These are phyloP conservation scores for Mylabris sibirica DNA, from an alignment of 2,888 invertebrate genomes.

Conservation along the genomic window DNA sequence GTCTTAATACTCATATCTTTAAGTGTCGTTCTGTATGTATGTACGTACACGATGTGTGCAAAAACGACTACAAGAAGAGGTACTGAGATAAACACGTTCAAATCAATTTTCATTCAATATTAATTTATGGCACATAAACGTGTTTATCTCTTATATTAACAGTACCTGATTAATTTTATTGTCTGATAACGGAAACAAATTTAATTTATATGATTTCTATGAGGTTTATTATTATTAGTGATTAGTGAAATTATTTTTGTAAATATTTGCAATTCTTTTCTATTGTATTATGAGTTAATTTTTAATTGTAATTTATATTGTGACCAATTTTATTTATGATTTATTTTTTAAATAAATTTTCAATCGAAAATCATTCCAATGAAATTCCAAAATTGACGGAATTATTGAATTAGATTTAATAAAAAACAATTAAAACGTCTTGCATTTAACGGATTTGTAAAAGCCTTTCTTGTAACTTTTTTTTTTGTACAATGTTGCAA, in stretches of 20 bases:
- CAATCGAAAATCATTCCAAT: constrained; percentile 27
- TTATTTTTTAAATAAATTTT: constrained; percentile 17
- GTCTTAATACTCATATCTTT: constrained; percentile 42
- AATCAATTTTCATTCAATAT: constrained; percentile 20
- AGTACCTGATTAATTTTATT: constrained; percentile 51
- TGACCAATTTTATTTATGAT: constrained; percentile 8
- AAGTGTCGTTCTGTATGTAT: constrained; percentile 44
- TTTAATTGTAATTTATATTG: constrained; percentile 11
- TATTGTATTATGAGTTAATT: constrained; percentile 2
- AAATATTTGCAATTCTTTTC: constrained; percentile 11
- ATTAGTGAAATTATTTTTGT: constrained; percentile 4
- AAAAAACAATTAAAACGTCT: no score
- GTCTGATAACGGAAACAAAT: constrained; percentile 33
- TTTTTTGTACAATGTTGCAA: constrained; percentile 39
- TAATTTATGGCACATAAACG: constrained; percentile 6
- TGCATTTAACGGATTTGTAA: constrained; percentile 29
- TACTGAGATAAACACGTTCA: constrained; percentile 45
- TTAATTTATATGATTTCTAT: constrained; percentile 37
- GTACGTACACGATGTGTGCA: constrained; percentile 46
- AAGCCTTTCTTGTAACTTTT: neutral
- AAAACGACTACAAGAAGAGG: constrained; percentile 38
- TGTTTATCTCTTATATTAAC: constrained; percentile 41
- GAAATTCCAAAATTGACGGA: constrained; percentile 15
- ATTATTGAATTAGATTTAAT: constrained; percentile 18
- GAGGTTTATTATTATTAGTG: neutral